Evolutionary conservation across 2,888 invertebrate genomes (phyloP).

Genomic region (Argyresthia goedartella): DNA sequence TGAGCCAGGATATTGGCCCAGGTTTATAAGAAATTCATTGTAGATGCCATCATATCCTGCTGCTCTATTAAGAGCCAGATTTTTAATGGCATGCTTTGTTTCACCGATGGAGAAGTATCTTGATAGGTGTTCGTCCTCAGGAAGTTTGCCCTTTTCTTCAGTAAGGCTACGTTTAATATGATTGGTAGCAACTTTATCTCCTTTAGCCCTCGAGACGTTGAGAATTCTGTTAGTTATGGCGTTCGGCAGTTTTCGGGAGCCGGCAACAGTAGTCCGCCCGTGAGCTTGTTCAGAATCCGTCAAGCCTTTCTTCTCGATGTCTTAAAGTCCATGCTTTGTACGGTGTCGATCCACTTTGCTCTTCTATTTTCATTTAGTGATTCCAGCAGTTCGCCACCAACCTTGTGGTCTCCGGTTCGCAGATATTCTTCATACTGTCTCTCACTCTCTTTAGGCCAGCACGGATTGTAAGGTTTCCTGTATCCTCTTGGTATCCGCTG

Average conservation of each 20-base stretch:
- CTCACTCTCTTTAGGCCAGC: neutral
- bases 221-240: neutral
- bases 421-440: neutral
- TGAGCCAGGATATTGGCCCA: too few species aligned
- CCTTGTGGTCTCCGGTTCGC: neutral
- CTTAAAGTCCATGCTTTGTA: conserved; percentile 1
- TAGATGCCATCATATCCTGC: conserved; percentile 3
- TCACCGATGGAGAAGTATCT: neutral
- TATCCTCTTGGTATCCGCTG: neutral
- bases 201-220: conserved; percentile 4
- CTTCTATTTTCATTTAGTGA: neutral
- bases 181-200: neutral
- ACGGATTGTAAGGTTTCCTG: neutral
- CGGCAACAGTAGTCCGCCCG: neutral
- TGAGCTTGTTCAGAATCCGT: neutral
- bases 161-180: neutral
- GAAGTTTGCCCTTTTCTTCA: neutral
- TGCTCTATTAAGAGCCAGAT: neutral
- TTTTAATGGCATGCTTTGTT: neutral
- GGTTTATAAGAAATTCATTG: too few species aligned
- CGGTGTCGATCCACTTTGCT: neutral
- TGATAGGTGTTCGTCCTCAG: neutral
- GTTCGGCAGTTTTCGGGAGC: neutral
- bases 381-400: neutral
- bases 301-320: conserved; percentile 1